Evolutionary conservation across 2,113 vertebrate species (phyloP), one percentile per base, ranked within the genome.

Genomic region (Eolophus roseicapilla): DNA sequence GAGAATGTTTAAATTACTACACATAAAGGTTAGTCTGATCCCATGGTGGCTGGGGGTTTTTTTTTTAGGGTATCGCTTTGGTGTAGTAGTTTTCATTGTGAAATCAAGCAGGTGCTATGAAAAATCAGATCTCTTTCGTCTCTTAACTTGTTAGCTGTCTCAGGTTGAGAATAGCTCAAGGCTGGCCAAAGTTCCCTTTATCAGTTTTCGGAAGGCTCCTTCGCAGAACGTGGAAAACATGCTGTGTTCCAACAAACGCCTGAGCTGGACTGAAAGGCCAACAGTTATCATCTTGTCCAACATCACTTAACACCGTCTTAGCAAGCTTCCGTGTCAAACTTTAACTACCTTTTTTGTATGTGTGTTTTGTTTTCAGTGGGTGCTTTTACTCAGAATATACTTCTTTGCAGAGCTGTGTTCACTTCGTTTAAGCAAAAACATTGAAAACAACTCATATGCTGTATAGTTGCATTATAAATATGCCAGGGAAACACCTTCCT

Each of bases 401-500:
- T 62, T 74, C n/a, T 74, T 73, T 86, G 31, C 41, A 77, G 57
- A 79, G 53, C 73, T 88, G 46, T 27, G 52, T 63, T 71, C 1
- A 12, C 55, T 95, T 96, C 29, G 41, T 89, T 65, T 75, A 63
- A 92, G 69, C 20, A 44, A 94, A 93, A 92, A 79, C 28, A 39
- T 53, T 92, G 74, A 74, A 95, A 93, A 82, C 14, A 3, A 35
- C 57, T 94, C 47, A 9, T 46, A 33, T 37, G 71, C 85, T 11
- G 14, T 49, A 18, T 10, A 79, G 46, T 46, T 71, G 33, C 76
- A 78, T 57, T 31, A 10, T 65, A 73, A 91, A 96, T 35, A 76
- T 44, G 57, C 64, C 31, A 79, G 89, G 60, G 90, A 94, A 97
- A 73, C 33, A 57, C 63, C 90, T 97, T 82, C 73, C 50, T 82